Evolutionary conservation across 2,888 invertebrate genomes (phyloP).

Genomic region (Caenorhabditis plicata): DNA sequence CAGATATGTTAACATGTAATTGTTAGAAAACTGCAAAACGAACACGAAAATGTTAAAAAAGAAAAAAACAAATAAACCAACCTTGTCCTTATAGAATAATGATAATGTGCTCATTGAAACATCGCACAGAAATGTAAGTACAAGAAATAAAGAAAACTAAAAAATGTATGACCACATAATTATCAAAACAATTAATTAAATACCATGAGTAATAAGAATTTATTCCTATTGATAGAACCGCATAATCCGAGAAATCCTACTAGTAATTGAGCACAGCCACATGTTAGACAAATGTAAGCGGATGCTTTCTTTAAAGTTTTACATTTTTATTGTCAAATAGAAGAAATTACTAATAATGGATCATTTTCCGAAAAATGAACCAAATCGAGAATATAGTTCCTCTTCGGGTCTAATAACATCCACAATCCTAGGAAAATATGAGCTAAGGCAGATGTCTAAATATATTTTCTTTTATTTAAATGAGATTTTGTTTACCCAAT

Average conservation of each 20-base stretch:
- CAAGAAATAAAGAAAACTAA: constrained; percentile 50
- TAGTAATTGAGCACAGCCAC: constrained; percentile 52
- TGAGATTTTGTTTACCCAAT: constrained; percentile 7
- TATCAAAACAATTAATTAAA: not conserved
- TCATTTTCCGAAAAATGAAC: constrained; percentile 63
- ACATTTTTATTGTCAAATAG: constrained; percentile 1
- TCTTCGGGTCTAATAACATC: constrained; percentile 63
- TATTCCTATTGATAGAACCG: constrained; percentile 55
- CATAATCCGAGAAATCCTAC: constrained; percentile 60
- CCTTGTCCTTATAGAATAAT: constrained; percentile 50
- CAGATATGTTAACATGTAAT: constrained; percentile 53
- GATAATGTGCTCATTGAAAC: constrained; percentile 49
- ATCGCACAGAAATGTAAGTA: constrained; percentile 48
- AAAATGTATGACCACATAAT: constrained; percentile 8
- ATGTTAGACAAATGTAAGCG: constrained; percentile 47
- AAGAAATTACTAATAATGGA: constrained; percentile 49
- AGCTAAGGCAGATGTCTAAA: constrained; percentile 48
- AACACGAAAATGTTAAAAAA: not conserved
- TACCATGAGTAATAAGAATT: constrained; percentile 56
- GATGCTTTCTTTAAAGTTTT: constrained; percentile 30
- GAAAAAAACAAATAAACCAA: constrained; percentile 7
- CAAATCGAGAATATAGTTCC: constrained; percentile 59
- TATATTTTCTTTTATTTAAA: constrained; percentile 1
- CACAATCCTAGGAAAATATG: constrained; percentile 60
- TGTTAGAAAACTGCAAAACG: constrained; percentile 32